phyloP scores from a whole-genome alignment of 2,113 vertebrate genomes.

The Otis tarda region DNA sequence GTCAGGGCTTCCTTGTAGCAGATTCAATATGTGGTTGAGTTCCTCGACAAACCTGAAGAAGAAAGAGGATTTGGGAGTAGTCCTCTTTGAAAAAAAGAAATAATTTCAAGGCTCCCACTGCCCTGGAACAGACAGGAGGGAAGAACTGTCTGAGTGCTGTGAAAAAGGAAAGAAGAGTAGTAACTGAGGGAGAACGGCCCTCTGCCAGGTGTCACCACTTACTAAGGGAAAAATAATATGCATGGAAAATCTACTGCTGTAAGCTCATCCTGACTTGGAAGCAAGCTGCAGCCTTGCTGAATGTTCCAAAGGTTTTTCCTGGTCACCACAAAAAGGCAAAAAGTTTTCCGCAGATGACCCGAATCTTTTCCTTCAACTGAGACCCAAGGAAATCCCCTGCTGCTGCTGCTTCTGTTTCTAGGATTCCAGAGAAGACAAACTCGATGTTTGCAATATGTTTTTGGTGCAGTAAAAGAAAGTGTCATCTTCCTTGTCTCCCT shows the following conservation, averaged over 20 bases:
- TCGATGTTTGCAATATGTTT: not conserved
- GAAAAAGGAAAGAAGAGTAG: not conserved
- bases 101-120: not conserved
- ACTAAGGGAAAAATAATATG: not conserved
- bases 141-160: not conserved
- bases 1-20: not conserved
- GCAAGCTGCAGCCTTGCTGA: not conserved
- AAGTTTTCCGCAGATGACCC: not conserved
- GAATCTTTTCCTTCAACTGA: not conserved
- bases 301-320: not conserved
- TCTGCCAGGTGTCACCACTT: not conserved
- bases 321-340: not conserved
- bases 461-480: not conserved
- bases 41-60: not conserved
- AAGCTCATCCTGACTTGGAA: not conserved
- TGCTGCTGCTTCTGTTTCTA: not conserved
- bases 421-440: not conserved
- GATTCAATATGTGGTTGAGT: not conserved
- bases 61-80: not conserved
- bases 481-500: not conserved
- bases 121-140: rapidly evolving
- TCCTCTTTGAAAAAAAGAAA: not conserved
- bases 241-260: not conserved
- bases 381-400: not conserved
- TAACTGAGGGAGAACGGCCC: not conserved